phyloP scores from a whole-genome alignment of 2,888 invertebrate genomes.

The Didymodactylos carnosus region DNA sequence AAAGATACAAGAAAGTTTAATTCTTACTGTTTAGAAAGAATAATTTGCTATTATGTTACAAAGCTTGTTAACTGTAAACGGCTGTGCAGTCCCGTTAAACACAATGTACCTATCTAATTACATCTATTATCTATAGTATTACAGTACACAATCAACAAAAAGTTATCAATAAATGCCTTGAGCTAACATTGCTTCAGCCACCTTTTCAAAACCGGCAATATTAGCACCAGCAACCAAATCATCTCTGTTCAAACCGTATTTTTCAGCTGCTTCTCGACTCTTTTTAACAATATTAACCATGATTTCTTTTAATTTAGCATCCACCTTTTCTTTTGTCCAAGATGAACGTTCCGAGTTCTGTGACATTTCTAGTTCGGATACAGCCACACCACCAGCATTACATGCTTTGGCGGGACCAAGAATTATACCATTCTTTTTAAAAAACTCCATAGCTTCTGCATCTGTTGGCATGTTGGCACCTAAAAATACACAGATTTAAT shows the following conservation, averaged over 20 bases:
- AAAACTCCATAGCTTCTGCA: background rate
- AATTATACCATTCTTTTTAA: background rate
- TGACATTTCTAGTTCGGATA: background rate
- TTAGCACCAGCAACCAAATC: background rate
- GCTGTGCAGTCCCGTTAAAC: no score
- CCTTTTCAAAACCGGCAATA: background rate
- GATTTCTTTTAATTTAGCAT: background rate
- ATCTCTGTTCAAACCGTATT: background rate
- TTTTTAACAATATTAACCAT: background rate
- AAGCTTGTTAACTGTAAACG: no score
- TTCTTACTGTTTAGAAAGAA: no score
- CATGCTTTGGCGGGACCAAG: background rate
- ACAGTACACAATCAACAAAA: no score
- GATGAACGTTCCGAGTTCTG: background rate
- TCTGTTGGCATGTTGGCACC: background rate
- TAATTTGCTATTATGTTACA: no score
- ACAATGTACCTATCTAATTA: no score
- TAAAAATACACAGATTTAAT: background rate
- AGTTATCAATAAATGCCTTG: background rate
- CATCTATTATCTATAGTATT: no score
- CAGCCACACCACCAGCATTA: background rate
- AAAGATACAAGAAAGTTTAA: no score
- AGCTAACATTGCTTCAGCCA: background rate
- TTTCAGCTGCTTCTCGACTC: background rate
- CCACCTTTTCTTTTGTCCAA: constrained; percentile 1